A percentile compares a stretch with the other conserved stretches of the same genome.
Evolutionary conservation across 1,140 invertebrate genomes (phyloP).

Genomic region (Dendrolimus punctatus): DNA sequence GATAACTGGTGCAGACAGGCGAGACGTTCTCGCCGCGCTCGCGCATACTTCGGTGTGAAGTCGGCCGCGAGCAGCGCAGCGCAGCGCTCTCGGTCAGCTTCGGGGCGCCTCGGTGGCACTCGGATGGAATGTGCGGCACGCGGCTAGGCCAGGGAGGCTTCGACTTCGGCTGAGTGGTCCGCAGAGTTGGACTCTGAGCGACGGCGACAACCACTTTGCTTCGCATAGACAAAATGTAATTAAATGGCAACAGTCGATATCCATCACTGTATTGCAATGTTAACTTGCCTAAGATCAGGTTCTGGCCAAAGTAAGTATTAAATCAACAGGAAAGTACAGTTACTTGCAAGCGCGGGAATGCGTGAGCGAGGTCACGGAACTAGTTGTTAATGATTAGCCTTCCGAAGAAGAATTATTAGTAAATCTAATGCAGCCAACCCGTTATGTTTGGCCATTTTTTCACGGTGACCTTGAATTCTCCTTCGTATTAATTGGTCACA

Average conservation of each 20-base stretch:
- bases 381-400: conserved; percentile 70
- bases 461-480: too few relatives aligned
- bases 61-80: conserved; percentile 42
- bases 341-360: conserved; percentile 70
- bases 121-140: conserved; percentile 54
- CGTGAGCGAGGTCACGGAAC: conserved; percentile 71
- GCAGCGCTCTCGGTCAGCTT: conserved; percentile 34
- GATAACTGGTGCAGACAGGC: conserved; percentile 44
- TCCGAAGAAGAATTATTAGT: conserved; percentile 50
- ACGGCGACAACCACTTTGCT: conserved; percentile 37
- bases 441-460: neutral
- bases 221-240: conserved; percentile 65
- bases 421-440: conserved; percentile 31
- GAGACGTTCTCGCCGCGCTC: conserved; percentile 63
- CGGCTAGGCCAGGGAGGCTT: conserved; percentile 33
- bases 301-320: conserved; percentile 67
- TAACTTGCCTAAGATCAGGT: conserved; percentile 67
- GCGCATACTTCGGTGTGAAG: conserved; percentile 66
- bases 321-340: conserved; percentile 71
- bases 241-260: conserved; percentile 65
- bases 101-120: conserved; percentile 38
- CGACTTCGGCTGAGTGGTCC: conserved; percentile 33
- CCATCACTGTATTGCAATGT: conserved; percentile 56
- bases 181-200: conserved; percentile 29
- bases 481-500: too few relatives aligned